phyloP scores from a whole-genome alignment of 2,797 vertebrate genomes.

The Alectoris magna region DNA sequence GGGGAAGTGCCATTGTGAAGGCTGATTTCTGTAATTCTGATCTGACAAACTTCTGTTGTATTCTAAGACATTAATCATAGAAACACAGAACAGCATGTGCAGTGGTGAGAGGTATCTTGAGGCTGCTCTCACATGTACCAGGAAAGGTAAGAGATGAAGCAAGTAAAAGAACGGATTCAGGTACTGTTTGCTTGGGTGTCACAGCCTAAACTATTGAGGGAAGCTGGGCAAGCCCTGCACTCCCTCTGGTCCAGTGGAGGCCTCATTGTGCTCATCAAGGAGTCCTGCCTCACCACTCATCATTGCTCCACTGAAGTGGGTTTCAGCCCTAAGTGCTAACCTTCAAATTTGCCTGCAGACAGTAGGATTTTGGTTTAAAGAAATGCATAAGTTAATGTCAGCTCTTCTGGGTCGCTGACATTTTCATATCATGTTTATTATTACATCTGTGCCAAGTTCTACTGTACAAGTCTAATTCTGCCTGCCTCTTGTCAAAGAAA shows the following conservation, averaged over 20 bases:
- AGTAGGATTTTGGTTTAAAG: slow-evolving; percentile 50
- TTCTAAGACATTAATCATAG: not conserved
- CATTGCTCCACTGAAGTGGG: rapidly evolving
- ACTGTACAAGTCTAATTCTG: slow-evolving; percentile 34
- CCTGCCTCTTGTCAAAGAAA: slow-evolving; percentile 33
- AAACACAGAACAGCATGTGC: not conserved
- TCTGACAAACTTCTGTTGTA: not conserved
- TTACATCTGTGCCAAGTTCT: slow-evolving; percentile 46
- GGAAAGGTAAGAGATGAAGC: not conserved
- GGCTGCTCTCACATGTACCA: not conserved
- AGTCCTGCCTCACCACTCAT: not conserved
- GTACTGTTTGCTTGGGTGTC: not conserved
- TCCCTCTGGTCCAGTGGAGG: not conserved
- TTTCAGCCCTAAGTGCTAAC: not conserved
- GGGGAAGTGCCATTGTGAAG: not conserved
- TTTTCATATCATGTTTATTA: slow-evolving; percentile 52
- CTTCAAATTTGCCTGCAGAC: not conserved
- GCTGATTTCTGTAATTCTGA: not conserved
- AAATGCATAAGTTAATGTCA: not conserved
- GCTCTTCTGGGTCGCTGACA: slow-evolving; percentile 22
- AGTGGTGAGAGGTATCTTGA: not conserved
- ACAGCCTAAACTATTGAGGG: not conserved
- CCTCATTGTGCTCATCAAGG: rapidly evolving
- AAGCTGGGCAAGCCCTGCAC: not conserved
- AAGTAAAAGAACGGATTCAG: not conserved